Evolutionary conservation across 2,888 invertebrate species (phyloP).

Genomic region (Laspeyria flexula): DNA sequence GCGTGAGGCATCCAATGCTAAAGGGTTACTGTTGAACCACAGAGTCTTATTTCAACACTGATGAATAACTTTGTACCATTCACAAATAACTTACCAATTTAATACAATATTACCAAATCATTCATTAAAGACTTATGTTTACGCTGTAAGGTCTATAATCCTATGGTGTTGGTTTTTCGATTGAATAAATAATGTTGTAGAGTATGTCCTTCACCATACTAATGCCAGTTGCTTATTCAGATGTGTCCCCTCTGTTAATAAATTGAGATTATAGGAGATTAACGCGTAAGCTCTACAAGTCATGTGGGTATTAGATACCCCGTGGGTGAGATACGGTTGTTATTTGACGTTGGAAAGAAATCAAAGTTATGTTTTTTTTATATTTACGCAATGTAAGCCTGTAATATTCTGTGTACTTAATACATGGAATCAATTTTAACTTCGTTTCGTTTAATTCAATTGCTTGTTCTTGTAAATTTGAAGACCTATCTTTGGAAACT

Average conservation of each 20-base stretch:
- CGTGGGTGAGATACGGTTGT: conserved; percentile 31
- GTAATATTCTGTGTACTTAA: background rate
- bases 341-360: conserved; percentile 16
- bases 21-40: conserved; percentile 50
- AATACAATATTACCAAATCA: background rate
- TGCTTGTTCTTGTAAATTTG: too few species aligned
- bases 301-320: conserved; percentile 28
- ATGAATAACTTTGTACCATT: conserved; percentile 50
- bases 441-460: too few species aligned
- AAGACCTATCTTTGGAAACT: too few species aligned
- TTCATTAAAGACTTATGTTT: background rate
- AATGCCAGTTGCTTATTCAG: conserved; percentile 71
- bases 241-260: conserved; percentile 66
- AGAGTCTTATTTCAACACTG: conserved; percentile 59
- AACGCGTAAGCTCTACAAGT: conserved; percentile 52
- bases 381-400: conserved; percentile 29
- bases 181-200: conserved; percentile 19
- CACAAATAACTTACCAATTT: conserved; percentile 28
- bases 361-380: conserved; percentile 10
- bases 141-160: conserved; percentile 1
- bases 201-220: conserved; percentile 51
- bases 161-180: background rate
- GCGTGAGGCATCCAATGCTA: conserved; percentile 37
- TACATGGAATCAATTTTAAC: background rate
- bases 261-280: conserved; percentile 70